Evolutionary conservation across 2,888 invertebrate genomes (phyloP), one percentile per base, ranked within the genome.

Genomic region (Platerodrilus igneus): DNA sequence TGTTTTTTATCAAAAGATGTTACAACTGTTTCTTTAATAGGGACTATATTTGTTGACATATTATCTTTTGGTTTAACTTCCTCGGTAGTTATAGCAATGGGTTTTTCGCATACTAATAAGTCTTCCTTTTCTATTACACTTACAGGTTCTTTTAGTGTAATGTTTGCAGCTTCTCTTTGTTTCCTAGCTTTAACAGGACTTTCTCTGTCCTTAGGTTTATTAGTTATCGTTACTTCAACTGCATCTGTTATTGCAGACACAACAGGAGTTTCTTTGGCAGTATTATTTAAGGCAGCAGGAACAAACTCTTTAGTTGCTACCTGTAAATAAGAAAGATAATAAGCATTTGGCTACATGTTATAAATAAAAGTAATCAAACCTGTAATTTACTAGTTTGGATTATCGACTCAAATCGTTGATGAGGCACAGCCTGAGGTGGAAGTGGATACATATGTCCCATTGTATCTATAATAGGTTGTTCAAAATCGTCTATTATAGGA

Each of bases 171-270:
- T 30, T 55, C 56, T 26, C 53, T 44, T 35, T 57, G 58, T 44
- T 65, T 64, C 22, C 56, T 50, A n/a, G 57, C 56, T 45, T 66
- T 68, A 10, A 57, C 60, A 3, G 68, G 68, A 56, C 68, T 68
- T 30, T 68, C 69, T 29, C 64, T 59, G 34, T 66, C 68, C 48
- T 65, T 65, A 9, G 57, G 51, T 38, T 58, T 57, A 36, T 53
- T 53, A 41, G 63, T 63, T 49, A 68, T 57, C 64, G 76, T 77
- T 63, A 78, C 76, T 63, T 78, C 78, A 56, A 79, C 80, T 54
- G 78, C 79, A 59, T 82, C 79, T 38, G 79, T 76, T 69, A 79
- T 79, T 47, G 83, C 83, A 46, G 83, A 83, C 37, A 83, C 83
- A 49, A 83, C 75, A 26, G 83, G 83, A 16, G 80, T 78, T 50